Evolutionary conservation across 2,113 vertebrate species (phyloP).

Genomic region (Amphilophus citrinellus): DNA sequence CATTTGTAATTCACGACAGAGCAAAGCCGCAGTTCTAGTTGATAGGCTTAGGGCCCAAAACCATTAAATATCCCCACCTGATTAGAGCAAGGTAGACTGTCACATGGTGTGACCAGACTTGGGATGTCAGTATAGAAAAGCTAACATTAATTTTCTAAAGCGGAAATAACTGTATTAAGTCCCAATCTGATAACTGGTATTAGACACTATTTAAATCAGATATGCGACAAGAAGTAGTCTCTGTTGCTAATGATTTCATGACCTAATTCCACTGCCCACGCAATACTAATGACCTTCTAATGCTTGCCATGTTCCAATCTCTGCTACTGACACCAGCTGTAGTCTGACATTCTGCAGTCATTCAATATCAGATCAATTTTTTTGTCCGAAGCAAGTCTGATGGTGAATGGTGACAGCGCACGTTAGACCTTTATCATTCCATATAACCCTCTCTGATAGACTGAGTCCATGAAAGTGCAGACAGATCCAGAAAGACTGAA

Average conservation of each 20-base stretch:
- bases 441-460: not conserved
- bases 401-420: not conserved
- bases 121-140: slow-evolving; percentile 23
- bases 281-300: slow-evolving; percentile 52
- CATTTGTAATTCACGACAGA: slow-evolving; percentile 38
- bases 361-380: slow-evolving; percentile 50
- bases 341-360: slow-evolving; percentile 31
- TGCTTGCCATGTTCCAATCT: slow-evolving; percentile 3
- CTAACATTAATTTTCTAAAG: not conserved
- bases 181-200: not conserved
- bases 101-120: slow-evolving; percentile 21
- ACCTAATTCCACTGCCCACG: slow-evolving; percentile 34
- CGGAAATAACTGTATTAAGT: not conserved
- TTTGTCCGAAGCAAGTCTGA: not conserved
- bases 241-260: slow-evolving; percentile 38
- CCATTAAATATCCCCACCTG: slow-evolving; percentile 68
- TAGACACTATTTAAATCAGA: slow-evolving; percentile 15
- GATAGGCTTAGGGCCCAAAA: slow-evolving; percentile 69
- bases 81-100: slow-evolving; percentile 62
- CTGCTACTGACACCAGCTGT: slow-evolving; percentile 12
- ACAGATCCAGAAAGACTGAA: not conserved
- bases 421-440: not conserved
- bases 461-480: not conserved
- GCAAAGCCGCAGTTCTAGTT: slow-evolving; percentile 64
- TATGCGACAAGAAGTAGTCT: not conserved